phyloP scores from a whole-genome alignment of 1,140 invertebrate genomes.

The Orchesella cincta region DNA sequence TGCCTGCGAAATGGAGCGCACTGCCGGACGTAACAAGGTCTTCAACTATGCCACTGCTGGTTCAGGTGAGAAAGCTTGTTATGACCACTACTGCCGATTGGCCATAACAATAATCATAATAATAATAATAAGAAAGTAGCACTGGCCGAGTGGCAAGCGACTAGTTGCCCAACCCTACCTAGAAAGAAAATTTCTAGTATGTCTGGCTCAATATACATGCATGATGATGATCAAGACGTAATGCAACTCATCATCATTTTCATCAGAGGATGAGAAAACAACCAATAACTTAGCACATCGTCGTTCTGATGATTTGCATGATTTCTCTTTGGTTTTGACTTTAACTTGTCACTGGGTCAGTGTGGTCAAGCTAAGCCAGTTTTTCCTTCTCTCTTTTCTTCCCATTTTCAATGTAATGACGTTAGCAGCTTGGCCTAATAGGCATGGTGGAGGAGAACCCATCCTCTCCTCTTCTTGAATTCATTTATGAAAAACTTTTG shows the following conservation, averaged over 20 bases:
- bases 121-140: constrained; percentile 25
- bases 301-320: constrained; percentile 11
- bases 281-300: too few species aligned
- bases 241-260: neutral
- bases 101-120: neutral
- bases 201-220: neutral
- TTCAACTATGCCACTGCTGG: constrained; percentile 50
- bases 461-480: too few species aligned
- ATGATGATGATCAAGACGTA: neutral
- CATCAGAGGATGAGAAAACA: too few species aligned
- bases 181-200: constrained; percentile 8
- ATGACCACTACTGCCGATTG: neutral
- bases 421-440: constrained; percentile 1
- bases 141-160: neutral
- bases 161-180: constrained; percentile 6
- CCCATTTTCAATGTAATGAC: neutral
- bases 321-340: constrained; percentile 5
- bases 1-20: constrained; percentile 51
- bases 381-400: constrained; percentile 8
- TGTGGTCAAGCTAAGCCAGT: constrained; percentile 18
- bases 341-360: constrained; percentile 26
- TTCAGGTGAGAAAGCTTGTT: constrained; percentile 49
- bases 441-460: too few species aligned
- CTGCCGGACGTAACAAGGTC: constrained; percentile 50
- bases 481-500: constrained; percentile 11